These are phyloP conservation scores for Corythornis madagascariensis DNA, from an alignment of 2,113 vertebrate genomes.

Conservation along the genomic window DNA sequence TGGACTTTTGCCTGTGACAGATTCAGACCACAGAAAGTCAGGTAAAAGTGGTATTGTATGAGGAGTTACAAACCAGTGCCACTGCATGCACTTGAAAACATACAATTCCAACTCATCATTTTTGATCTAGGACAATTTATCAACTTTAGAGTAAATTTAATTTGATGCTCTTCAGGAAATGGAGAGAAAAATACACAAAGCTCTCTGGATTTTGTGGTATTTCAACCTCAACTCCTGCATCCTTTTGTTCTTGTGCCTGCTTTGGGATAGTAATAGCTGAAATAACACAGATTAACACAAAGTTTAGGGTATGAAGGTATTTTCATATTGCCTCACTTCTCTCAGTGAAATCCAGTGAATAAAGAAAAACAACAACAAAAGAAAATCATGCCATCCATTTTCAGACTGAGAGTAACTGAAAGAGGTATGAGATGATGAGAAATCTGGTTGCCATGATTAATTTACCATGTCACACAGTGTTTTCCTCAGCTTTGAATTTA, in stretches of 20 bases:
- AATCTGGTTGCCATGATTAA: not conserved
- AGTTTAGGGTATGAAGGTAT: not conserved
- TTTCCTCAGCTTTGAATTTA: not conserved
- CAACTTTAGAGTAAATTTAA: not conserved
- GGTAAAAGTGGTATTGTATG: not conserved
- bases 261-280: not conserved
- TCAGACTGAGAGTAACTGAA: not conserved
- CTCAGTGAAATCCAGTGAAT: not conserved
- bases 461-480: not conserved
- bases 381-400: not conserved
- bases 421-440: not conserved
- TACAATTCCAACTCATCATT: not conserved
- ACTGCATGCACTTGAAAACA: not conserved
- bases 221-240: not conserved
- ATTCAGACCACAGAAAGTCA: not conserved
- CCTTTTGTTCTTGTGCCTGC: not conserved
- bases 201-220: not conserved
- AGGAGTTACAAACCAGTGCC: not conserved
- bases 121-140: not conserved
- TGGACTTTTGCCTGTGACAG: not conserved
- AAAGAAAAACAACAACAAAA: not conserved
- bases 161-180: not conserved
- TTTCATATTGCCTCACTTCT: not conserved
- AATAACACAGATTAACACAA: not conserved
- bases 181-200: not conserved